Evolutionary conservation across 2,797 vertebrate species (phyloP).

Genomic region (Lemur catta): DNA sequence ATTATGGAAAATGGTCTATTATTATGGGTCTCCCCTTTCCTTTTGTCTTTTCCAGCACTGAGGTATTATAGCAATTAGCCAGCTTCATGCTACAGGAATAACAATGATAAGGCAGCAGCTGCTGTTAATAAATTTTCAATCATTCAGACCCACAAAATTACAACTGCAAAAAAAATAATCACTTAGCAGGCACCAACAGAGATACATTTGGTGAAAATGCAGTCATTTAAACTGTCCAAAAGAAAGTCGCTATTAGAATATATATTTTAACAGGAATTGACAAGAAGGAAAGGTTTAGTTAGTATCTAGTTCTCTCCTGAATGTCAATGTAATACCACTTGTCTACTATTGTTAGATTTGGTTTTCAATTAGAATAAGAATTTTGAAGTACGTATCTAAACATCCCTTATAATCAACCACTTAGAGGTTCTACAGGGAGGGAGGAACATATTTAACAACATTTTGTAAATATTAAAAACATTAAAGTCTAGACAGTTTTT

Average conservation of each 20-base stretch:
- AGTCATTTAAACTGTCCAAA: not conserved
- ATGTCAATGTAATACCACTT: not conserved
- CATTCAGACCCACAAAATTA: not conserved
- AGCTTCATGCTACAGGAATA: not conserved
- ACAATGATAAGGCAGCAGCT: constrained; percentile 26
- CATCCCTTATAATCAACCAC: not conserved
- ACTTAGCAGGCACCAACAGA: not conserved
- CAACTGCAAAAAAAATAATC: not conserved
- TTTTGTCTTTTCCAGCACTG: not conserved
- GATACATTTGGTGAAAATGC: not conserved
- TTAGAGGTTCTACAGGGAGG: not conserved
- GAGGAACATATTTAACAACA: not conserved
- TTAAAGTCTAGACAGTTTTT: not conserved
- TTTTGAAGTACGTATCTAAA: not conserved
- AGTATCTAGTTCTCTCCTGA: not conserved
- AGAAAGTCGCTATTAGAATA: not conserved
- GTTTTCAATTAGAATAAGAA: not conserved
- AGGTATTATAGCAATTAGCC: constrained; percentile 48
- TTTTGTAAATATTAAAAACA: not conserved
- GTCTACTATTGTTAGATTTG: not conserved
- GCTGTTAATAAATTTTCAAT: not conserved
- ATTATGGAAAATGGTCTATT: constrained; percentile 40
- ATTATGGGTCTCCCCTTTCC: not conserved
- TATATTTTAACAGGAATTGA: not conserved
- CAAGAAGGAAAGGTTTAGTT: not conserved